These are phyloP conservation scores for Engystomops pustulosus DNA, from an alignment of 2,113 vertebrate genomes.

Conservation along the genomic window DNA sequence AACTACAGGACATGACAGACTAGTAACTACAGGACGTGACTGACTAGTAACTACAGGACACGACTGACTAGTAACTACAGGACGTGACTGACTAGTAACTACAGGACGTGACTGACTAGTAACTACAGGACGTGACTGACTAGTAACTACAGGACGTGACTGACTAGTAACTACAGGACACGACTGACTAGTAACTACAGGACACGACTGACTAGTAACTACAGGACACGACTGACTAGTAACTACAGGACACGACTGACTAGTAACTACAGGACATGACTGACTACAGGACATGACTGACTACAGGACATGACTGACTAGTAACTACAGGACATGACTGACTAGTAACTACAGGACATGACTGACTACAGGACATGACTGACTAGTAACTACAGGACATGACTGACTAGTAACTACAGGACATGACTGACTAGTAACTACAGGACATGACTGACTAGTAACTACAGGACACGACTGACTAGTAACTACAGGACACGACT, in stretches of 20 bases:
- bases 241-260: not conserved
- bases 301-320: not conserved
- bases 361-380: not conserved
- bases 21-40: not conserved
- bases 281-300: too few species aligned
- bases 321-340: not conserved
- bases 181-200: not conserved
- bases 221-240: not conserved
- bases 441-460: not conserved
- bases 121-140: not conserved
- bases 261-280: not conserved
- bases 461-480: not conserved
- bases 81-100: not conserved
- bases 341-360: too few species aligned
- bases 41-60: not conserved
- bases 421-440: not conserved
- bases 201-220: not conserved
- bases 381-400: not conserved
- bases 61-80: not conserved
- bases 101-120: not conserved
- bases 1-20: not conserved
- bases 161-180: not conserved
- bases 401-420: not conserved
- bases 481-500: not conserved
- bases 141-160: not conserved